Conservation (phyloP, 2,888 invertebrate species). For the Orthosia cruda region DNA sequence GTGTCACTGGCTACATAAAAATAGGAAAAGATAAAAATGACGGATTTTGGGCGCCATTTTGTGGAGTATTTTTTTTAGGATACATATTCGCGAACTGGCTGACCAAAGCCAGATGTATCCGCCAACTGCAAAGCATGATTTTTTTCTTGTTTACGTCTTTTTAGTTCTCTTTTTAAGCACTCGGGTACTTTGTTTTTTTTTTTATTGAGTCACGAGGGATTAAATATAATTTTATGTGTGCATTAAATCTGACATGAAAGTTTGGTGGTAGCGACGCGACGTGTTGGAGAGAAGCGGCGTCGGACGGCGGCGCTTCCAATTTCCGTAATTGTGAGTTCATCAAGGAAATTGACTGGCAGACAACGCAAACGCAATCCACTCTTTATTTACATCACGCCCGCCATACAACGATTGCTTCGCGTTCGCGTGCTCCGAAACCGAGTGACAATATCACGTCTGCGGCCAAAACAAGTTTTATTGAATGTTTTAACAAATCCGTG, state of each 20-base stretch:
- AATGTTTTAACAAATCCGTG: conserved; percentile 69
- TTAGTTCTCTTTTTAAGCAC: too few species aligned
- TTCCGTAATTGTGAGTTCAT: conserved; percentile 90
- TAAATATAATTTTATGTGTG: conserved; percentile 67
- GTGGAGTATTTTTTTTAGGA: too few species aligned
- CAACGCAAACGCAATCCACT: conserved; percentile 83
- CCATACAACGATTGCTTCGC: conserved; percentile 76
- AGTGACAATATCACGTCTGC: conserved; percentile 73
- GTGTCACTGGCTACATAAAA: too few species aligned
- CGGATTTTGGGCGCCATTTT: too few species aligned
- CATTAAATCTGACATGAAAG: conserved; percentile 67
- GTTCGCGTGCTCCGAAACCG: conserved; percentile 73
- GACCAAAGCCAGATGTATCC: too few species aligned
- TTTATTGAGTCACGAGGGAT: conserved; percentile 70
- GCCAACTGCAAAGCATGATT: too few species aligned
- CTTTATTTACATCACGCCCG: conserved; percentile 80
- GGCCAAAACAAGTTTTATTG: conserved; percentile 70
- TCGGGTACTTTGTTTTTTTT: too few species aligned
- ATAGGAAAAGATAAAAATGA: too few species aligned
- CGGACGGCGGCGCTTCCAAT: conserved; percentile 81
- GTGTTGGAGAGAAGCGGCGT: conserved; percentile 47
- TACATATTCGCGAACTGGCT: too few species aligned
- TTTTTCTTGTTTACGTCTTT: too few species aligned
- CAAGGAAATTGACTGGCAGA: conserved; percentile 89
- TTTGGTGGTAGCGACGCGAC: conserved; percentile 63